Conservation (phyloP, 2,888 invertebrate species). For the Drosophila vallismaia region DNA sequence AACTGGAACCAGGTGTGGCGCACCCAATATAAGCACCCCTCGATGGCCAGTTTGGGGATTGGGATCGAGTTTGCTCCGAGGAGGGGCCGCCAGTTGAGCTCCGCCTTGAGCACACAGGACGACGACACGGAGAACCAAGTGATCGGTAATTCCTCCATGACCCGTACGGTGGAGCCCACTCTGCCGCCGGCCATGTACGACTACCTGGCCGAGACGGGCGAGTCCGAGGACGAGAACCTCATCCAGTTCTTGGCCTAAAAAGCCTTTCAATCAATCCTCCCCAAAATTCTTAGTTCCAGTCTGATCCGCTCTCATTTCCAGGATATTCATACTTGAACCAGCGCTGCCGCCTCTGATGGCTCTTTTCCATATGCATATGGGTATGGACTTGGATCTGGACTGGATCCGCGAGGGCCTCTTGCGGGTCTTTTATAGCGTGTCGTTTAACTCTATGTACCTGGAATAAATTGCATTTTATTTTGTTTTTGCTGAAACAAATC, state of each 20-base stretch:
- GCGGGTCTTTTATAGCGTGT: conserved; percentile 8
- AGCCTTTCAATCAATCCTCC: background rate
- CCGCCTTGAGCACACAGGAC: background rate
- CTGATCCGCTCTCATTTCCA: conserved; percentile 2
- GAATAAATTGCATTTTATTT: conserved; percentile 64
- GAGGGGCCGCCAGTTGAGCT: background rate
- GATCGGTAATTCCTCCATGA: conserved; percentile 18
- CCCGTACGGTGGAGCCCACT: conserved; percentile 1
- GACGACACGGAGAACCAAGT: conserved; percentile 22
- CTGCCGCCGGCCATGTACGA: background rate
- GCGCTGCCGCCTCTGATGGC: conserved; percentile 31
- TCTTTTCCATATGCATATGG: background rate
- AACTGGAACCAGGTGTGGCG: conserved; percentile 47
- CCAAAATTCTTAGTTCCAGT: background rate
- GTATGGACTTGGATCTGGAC: background rate
- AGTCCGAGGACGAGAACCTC: conserved; percentile 25
- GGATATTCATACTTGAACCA: conserved; percentile 1
- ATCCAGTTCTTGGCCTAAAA: conserved; percentile 1
- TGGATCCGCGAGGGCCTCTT: conserved; percentile 7
- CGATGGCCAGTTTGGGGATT: conserved; percentile 26
- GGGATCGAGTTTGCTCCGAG: conserved; percentile 34
- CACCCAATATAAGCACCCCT: conserved; percentile 25
- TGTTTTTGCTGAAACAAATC: conserved; percentile 24
- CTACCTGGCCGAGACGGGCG: background rate
- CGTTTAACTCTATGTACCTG: conserved; percentile 1